Percentiles rank a stretch among this genome's conserved stretches.
These are phyloP conservation scores for Metalampra italica DNA, from an alignment of 2,888 invertebrate species.

Conservation along the genomic window DNA sequence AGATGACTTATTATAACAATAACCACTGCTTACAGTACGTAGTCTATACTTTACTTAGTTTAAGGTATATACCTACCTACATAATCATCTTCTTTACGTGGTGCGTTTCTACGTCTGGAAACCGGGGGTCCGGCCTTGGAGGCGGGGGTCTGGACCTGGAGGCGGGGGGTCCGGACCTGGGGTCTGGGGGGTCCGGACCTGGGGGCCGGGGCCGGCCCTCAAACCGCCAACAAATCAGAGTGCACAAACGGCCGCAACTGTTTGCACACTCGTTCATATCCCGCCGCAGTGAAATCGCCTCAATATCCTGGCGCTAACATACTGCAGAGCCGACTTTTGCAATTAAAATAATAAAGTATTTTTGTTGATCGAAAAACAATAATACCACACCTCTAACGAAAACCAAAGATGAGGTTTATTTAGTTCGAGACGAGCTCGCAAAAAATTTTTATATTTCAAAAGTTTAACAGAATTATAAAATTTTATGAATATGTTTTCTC, in stretches of 20 bases:
- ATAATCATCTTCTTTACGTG: not conserved
- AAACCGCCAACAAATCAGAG: conserved; percentile 45
- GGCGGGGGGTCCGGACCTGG: too few relatives aligned
- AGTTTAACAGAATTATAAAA: too few relatives aligned
- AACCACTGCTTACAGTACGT: conserved; percentile 1
- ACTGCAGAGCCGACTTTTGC: conserved; percentile 31
- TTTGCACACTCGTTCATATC: conserved; percentile 73
- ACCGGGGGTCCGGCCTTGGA: too few relatives aligned
- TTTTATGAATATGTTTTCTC: too few relatives aligned
- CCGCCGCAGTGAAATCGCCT: conserved; percentile 52
- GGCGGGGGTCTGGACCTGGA: too few relatives aligned
- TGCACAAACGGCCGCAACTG: conserved; percentile 44
- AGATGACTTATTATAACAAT: conserved; percentile 20
- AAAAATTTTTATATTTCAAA: too few relatives aligned
- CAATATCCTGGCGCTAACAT: conserved; percentile 42
- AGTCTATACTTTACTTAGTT: conserved; percentile 5
- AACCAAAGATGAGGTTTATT: too few relatives aligned
- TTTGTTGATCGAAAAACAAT: too few relatives aligned
- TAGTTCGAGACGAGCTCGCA: too few relatives aligned
- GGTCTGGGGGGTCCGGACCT: too few relatives aligned
- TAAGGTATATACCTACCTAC: not conserved
- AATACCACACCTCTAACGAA: too few relatives aligned
- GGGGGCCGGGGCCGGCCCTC: conserved; percentile 27
- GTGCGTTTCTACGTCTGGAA: not conserved
- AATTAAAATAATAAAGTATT: too few relatives aligned